phyloP scores from a whole-genome alignment of 2,888 invertebrate genomes.

The Brassicogethes aeneus region DNA sequence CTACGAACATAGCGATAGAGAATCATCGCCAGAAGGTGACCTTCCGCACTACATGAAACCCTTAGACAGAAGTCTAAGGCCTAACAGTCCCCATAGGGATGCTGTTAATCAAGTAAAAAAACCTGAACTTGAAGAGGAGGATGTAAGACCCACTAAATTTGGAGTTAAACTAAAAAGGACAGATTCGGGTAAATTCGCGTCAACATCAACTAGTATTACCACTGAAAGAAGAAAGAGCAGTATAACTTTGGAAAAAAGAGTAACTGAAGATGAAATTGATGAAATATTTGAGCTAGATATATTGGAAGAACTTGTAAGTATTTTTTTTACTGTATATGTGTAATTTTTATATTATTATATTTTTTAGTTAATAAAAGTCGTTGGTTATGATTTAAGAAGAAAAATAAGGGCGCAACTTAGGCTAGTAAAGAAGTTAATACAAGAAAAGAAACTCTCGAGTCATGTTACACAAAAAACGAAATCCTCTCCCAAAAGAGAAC shows the following conservation, averaged over 20 bases:
- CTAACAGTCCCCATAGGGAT: conserved; percentile 22
- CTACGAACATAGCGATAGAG: conserved; percentile 1
- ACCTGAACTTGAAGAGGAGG: conserved; percentile 23
- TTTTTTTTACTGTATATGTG: background rate
- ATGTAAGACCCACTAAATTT: conserved; percentile 47
- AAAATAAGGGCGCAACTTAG: conserved; percentile 71
- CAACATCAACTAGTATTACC: conserved; percentile 37
- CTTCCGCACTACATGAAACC: conserved; percentile 35
- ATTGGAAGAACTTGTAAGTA: conserved; percentile 61
- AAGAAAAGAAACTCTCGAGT: conserved; percentile 29
- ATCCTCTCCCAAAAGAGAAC: conserved; percentile 30
- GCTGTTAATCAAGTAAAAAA: conserved; percentile 9
- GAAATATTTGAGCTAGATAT: conserved; percentile 62
- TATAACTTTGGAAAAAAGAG: conserved; percentile 42
- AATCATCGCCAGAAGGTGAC: conserved; percentile 16
- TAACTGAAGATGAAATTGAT: conserved; percentile 52
- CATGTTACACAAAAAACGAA: conserved; percentile 22
- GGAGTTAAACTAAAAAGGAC: conserved; percentile 57
- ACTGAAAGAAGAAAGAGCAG: conserved; percentile 41
- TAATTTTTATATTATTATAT: conserved; percentile 6
- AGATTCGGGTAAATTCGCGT: conserved; percentile 45
- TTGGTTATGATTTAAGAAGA: conserved; percentile 67
- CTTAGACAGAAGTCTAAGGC: conserved; percentile 25
- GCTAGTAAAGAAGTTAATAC: conserved; percentile 54
- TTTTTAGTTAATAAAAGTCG: conserved; percentile 63